These are phyloP conservation scores for Chrosomus eos DNA, from an alignment of 2,797 vertebrate species.

Conservation along the genomic window DNA sequence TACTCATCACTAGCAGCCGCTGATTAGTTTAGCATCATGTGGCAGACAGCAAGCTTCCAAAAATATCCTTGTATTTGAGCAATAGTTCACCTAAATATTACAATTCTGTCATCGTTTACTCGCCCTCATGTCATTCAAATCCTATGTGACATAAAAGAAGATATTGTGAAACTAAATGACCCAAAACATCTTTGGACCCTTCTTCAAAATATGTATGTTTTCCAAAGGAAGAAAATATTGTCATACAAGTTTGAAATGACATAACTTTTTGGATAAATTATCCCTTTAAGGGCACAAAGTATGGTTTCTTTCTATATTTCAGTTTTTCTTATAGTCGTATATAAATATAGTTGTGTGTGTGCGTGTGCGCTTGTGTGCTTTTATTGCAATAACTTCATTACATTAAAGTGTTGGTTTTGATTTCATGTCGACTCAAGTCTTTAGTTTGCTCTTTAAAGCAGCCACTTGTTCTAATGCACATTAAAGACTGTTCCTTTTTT, in stretches of 20 bases:
- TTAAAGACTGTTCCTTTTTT: slow-evolving; percentile 42
- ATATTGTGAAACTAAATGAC: not conserved
- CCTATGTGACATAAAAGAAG: not conserved
- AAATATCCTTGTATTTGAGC: not conserved
- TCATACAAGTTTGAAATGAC: not conserved
- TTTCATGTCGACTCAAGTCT: slow-evolving; percentile 5
- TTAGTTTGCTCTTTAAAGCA: slow-evolving; percentile 4
- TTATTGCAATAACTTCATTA: not conserved
- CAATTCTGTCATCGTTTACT: too few species aligned
- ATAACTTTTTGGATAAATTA: not conserved
- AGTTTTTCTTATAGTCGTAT: not conserved
- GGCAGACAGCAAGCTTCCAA: slow-evolving; percentile 22
- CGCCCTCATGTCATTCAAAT: not conserved
- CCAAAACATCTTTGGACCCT: not conserved
- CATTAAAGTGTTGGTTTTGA: not conserved
- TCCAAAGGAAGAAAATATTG: not conserved
- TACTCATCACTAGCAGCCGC: slow-evolving; percentile 8
- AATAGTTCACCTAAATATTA: not conserved
- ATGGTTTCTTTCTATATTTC: slow-evolving; percentile 8
- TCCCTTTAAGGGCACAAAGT: not conserved
- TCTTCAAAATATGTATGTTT: not conserved
- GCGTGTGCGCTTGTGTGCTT: not conserved
- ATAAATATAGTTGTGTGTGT: not conserved
- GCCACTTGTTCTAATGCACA: slow-evolving; percentile 38
- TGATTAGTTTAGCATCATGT: slow-evolving; percentile 30